Evolutionary conservation across 2,113 vertebrate genomes (phyloP), one percentile per base, ranked within the genome.

Genomic region (Conger conger): DNA sequence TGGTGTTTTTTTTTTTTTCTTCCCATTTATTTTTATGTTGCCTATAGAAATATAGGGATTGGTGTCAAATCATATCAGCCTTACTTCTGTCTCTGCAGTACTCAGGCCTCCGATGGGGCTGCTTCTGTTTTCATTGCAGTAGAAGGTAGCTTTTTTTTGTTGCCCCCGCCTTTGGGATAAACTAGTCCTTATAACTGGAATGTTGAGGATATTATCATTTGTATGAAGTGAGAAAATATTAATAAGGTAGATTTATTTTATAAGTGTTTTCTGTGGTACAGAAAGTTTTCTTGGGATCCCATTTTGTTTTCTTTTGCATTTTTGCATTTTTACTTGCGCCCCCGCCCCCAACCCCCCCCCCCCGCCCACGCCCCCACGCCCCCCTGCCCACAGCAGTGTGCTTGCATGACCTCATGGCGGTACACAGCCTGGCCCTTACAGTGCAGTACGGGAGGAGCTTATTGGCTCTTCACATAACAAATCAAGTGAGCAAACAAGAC

Each of bases 101-200:
- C 45, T 86, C 42, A 38, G 53, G 35, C 76, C 30, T 81, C 33
- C 16, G 76, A 35, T 57, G 76, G 37, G 50, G 79, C 73, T 35
- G 53, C 42, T 36, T 54, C 45, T 82, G 16, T 35, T 63, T 63
- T 63, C 3, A 63, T 40, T 38, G 68, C 33, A 38, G 35, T 53
- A 84, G 50, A 84, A 38, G 17, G 78, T 84, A 84, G 20, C 60
- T n/a, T 68, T 36, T 73, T 81, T 54, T 57, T 87, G 35, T n/a
- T n/a, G n/a, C n/a, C 54, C 37, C 30, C 20, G 20, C 54, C n/a
- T 79, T 76, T 82, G 37, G n/a, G 57, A 82, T 33, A 54, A 60
- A 20, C 60, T 35, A 87, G 79, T 40, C 80, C 79, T 84, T 79
- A 85, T 42, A 86, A 88, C 78, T 85, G 85, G 79, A 88, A 83